A percentile compares a stretch with the other conserved stretches of the same genome.
Conservation (phyloP, 1,140 invertebrate genomes). For the Caerostris darwini region DNA sequence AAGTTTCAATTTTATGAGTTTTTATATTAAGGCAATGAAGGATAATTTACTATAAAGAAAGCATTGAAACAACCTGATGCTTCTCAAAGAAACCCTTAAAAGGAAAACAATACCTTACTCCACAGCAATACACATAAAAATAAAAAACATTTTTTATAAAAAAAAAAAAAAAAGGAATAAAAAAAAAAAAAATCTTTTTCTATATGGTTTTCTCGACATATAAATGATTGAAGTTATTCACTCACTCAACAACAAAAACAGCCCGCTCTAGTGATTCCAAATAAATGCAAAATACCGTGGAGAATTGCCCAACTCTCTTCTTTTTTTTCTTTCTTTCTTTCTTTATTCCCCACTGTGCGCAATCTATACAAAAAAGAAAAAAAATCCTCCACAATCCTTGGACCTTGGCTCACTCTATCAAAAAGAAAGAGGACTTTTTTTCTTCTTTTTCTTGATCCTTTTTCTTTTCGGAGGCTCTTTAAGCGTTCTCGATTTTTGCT, state of each 20-base stretch:
- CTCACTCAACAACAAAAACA: constrained; percentile 40
- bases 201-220: neutral
- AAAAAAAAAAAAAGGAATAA: no score
- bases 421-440: constrained; percentile 12
- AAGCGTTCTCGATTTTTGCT: constrained; percentile 71
- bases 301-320: constrained; percentile 48
- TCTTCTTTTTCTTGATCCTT: neutral
- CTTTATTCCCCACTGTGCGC: neutral
- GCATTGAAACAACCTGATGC: neutral
- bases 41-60: no score
- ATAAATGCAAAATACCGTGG: constrained; percentile 64
- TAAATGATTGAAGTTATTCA: constrained; percentile 42
- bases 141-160: no score
- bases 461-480: constrained; percentile 21
- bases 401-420: constrained; percentile 60
- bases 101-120: neutral
- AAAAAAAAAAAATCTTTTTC: neutral
- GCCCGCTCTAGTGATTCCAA: constrained; percentile 7
- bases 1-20: no score
- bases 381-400: constrained; percentile 19
- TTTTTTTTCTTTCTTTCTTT: constrained; percentile 6
- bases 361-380: constrained; percentile 24
- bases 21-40: no score
- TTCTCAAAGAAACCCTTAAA: neutral
- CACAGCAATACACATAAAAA: neutral